Conservation (phyloP, 2,888 invertebrate species). For the Elaeidobius kamerunicus region DNA sequence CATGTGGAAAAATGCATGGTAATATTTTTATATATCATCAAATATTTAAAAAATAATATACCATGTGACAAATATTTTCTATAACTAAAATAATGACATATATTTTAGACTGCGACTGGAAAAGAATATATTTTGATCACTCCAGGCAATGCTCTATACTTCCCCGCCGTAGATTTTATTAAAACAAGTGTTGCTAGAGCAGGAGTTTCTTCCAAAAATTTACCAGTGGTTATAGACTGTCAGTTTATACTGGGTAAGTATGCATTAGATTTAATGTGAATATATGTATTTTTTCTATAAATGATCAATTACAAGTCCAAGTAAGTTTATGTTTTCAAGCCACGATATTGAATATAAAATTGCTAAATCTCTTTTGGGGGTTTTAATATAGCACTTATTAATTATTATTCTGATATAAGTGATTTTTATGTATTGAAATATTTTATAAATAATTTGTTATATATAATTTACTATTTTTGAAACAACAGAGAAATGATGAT, state of each 20-base stretch:
- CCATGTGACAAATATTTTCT: not conserved
- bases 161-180: constrained; percentile 81
- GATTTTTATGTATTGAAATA: too few species aligned
- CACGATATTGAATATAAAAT: too few species aligned
- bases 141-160: constrained; percentile 76
- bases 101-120: constrained; percentile 62
- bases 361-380: too few species aligned
- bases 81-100: constrained; percentile 10
- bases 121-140: constrained; percentile 72
- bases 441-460: too few species aligned
- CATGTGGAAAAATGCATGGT: constrained; percentile 70
- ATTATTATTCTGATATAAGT: too few species aligned
- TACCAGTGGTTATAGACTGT: constrained; percentile 81
- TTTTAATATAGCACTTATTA: too few species aligned
- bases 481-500: too few species aligned
- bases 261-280: not conserved
- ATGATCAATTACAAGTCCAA: too few species aligned
- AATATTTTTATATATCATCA: too few species aligned
- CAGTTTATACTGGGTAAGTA: constrained; percentile 67
- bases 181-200: constrained; percentile 74
- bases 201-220: constrained; percentile 60
- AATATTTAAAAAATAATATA: too few species aligned
- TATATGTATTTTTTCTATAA: not conserved
- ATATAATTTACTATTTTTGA: too few species aligned
- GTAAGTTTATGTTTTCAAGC: too few species aligned